A percentile compares a stretch with the other conserved stretches of the same genome.
Evolutionary conservation across 2,888 invertebrate genomes (phyloP).

Genomic region (Eupithecia inturbata): DNA sequence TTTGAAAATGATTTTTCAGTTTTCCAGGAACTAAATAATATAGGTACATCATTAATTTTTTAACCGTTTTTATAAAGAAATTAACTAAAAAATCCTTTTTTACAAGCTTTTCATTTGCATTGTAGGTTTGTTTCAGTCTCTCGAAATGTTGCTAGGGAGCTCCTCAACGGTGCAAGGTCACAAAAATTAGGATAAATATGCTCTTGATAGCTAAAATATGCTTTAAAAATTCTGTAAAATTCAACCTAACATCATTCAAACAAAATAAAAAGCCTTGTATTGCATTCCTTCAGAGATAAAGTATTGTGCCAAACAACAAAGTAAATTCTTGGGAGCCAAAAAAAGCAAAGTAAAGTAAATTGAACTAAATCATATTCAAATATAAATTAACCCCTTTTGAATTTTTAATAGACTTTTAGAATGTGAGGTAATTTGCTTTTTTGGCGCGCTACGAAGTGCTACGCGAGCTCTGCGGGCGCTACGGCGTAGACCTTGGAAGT

Average conservation of each 20-base stretch:
- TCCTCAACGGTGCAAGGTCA: background rate
- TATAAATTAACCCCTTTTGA: too few species aligned
- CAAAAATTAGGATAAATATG: background rate
- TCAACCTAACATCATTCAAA: background rate
- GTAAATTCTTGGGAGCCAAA: too few species aligned
- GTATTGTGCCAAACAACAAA: background rate
- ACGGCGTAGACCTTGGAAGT: constrained; percentile 7
- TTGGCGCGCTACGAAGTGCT: constrained; percentile 1
- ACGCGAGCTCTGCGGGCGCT: background rate
- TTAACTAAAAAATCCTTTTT: background rate
- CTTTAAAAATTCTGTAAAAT: background rate
- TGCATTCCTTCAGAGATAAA: background rate
- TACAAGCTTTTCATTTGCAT: background rate
- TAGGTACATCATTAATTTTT: background rate
- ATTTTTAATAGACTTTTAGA: too few species aligned
- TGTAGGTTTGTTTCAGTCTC: background rate
- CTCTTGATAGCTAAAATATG: background rate
- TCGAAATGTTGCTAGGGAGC: background rate
- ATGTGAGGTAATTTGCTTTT: too few species aligned
- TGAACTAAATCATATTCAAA: too few species aligned
- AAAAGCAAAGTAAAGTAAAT: background rate
- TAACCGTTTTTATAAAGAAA: background rate
- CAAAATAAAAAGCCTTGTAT: background rate
- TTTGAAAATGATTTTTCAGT: background rate
- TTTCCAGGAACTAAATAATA: background rate